Evolutionary conservation across 2,797 vertebrate species (phyloP), one percentile per base, ranked within the genome.

Genomic region (Scomberomorus guttatus): DNA sequence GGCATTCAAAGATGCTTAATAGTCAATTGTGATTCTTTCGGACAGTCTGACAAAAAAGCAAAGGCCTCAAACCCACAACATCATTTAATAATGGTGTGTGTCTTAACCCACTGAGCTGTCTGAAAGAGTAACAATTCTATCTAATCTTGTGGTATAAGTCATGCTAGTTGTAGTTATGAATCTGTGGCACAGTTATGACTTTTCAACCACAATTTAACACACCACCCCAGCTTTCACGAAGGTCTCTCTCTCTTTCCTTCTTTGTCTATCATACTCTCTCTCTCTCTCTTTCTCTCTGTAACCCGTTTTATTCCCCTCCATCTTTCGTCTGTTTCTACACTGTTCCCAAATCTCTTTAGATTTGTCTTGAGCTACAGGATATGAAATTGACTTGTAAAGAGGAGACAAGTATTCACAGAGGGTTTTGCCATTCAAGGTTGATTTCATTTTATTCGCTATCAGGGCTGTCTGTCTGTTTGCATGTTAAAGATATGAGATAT

Each of bases 351-450:
- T 92, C 92, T 94, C 92, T 92, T 90, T 85, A 87, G 93, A 84
- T 87, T 94, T 91, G 83, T 90, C 84, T 82, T 77, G 77, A 87
- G 80, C 87, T 90, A 80, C 92, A 90, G 88, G 82, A 92, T 87
- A 81, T 88, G 86, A 92, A 92, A 93, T 93, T 93, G 92, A 94
- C 89, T 93, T 91, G 92, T 92, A 90, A 90, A 89, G 72, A 86
- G 83, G 81, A 94, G 91, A 93, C 91, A 93, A 89, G 90, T 92
- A 92, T 91, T 89, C 92, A 91, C 91, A 87, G 89, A 88, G 90
- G 90, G 87, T 85, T 93, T 89, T 77, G 64, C 84, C 83, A 90
- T 92, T 94, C 90, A 92, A 91, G 90, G 91, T 93, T 92, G 91
- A 94, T 92, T 93, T 93, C 85, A 92, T 92, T 93, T 92, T 77